Evolutionary conservation across 1,140 invertebrate species (phyloP).

Genomic region (Limonius californicus): DNA sequence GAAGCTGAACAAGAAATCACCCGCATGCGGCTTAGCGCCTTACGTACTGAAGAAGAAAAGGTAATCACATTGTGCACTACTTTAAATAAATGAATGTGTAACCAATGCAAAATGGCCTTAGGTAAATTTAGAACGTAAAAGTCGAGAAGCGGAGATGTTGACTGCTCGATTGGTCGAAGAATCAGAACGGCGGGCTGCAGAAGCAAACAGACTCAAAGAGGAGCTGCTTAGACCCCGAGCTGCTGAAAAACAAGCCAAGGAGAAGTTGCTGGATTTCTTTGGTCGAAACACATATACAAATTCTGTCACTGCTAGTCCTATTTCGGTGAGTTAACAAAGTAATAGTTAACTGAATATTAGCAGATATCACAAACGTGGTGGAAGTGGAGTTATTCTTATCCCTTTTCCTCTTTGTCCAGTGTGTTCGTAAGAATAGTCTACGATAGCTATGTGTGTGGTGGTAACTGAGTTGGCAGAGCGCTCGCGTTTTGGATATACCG

Average conservation of each 20-base stretch:
- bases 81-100: too few relatives aligned
- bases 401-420: too few relatives aligned
- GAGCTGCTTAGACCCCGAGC: conserved; percentile 81
- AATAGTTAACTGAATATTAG: too few relatives aligned
- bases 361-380: too few relatives aligned
- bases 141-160: conserved; percentile 86
- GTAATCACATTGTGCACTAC: too few relatives aligned
- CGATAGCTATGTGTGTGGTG: too few relatives aligned
- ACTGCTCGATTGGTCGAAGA: conserved; percentile 89
- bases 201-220: conserved; percentile 82
- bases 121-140: conserved; percentile 82
- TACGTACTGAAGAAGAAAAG: conserved; percentile 92
- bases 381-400: too few relatives aligned
- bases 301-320: conserved; percentile 45
- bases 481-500: too few relatives aligned
- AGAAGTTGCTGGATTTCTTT: conserved; percentile 84
- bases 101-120: too few relatives aligned
- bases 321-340: conserved; percentile 39
- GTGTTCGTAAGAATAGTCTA: too few relatives aligned
- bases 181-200: conserved; percentile 83
- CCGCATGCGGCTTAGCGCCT: conserved; percentile 80
- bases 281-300: conserved; percentile 59
- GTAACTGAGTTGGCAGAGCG: too few relatives aligned
- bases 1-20: conserved; percentile 96
- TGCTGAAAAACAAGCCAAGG: conserved; percentile 90